Percentiles rank a stretch among this genome's conserved stretches.
Conservation (phyloP, 2,888 invertebrate species). For the Digitonthophagus gazella region DNA sequence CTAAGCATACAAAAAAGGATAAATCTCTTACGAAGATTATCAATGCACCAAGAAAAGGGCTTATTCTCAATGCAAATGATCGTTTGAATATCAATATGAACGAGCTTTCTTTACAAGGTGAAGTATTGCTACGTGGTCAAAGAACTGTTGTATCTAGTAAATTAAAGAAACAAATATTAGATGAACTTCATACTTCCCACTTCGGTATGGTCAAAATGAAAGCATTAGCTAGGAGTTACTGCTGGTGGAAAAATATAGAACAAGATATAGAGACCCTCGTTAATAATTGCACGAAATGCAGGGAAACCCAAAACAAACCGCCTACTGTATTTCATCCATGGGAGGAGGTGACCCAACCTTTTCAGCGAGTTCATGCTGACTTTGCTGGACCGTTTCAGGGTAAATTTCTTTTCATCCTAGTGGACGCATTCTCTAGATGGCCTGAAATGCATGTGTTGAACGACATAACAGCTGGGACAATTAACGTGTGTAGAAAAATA, state of each 20-base stretch:
- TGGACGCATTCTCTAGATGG: constrained; percentile 34
- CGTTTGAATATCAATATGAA: background rate
- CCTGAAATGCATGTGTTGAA: constrained; percentile 31
- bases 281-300: constrained; percentile 10
- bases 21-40: background rate
- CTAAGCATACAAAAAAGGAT: background rate
- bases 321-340: constrained; percentile 27
- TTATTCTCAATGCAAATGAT: background rate
- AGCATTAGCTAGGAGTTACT: constrained; percentile 5
- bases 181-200: background rate
- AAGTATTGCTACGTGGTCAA: background rate
- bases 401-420: constrained; percentile 28
- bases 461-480: constrained; percentile 28
- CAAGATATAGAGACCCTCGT: constrained; percentile 7
- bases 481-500: constrained; percentile 23
- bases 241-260: constrained; percentile 21
- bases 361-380: constrained; percentile 31
- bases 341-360: constrained; percentile 30
- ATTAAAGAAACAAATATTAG: background rate
- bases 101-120: constrained; percentile 1
- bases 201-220: constrained; percentile 3
- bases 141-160: background rate
- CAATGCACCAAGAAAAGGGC: background rate
- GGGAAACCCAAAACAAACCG: constrained; percentile 25
- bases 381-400: constrained; percentile 31